Conservation (phyloP, 2,113 vertebrate species). For the Anthoscopus minutus region DNA sequence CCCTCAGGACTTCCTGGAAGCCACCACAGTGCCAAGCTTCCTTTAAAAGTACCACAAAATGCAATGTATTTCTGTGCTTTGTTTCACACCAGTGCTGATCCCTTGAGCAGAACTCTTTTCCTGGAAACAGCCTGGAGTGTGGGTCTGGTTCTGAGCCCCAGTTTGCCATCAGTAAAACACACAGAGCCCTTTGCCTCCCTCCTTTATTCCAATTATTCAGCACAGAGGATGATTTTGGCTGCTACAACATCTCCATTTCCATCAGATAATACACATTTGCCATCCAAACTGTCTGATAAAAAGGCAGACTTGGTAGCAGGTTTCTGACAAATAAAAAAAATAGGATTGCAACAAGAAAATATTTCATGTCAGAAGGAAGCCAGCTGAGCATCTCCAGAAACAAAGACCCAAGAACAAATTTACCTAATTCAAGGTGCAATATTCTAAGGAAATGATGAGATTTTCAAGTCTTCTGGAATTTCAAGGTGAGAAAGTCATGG, state of each 20-base stretch:
- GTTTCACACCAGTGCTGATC: background rate
- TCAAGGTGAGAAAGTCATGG: background rate
- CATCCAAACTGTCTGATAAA: background rate
- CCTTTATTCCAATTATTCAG: background rate
- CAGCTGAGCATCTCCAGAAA: background rate
- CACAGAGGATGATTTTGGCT: background rate
- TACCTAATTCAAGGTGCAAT: background rate
- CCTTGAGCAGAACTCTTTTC: background rate
- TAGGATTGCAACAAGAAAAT: background rate
- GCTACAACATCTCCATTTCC: background rate
- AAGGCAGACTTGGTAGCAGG: background rate
- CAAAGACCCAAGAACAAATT: background rate
- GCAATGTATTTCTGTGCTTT: too few species aligned
- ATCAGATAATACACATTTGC: background rate
- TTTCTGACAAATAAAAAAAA: background rate
- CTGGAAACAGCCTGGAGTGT: fast-evolving
- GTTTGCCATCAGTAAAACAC: background rate
- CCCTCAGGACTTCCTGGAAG: background rate
- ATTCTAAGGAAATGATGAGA: background rate
- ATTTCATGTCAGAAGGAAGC: background rate
- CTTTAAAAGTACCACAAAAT: background rate
- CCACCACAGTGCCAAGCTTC: background rate
- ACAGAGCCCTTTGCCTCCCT: background rate
- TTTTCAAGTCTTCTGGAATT: background rate
- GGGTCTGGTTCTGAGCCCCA: background rate